A percentile compares a stretch with the other conserved stretches of the same genome.
Conservation (phyloP, 2,113 vertebrate species). For the Tragelaphus imberbis region DNA sequence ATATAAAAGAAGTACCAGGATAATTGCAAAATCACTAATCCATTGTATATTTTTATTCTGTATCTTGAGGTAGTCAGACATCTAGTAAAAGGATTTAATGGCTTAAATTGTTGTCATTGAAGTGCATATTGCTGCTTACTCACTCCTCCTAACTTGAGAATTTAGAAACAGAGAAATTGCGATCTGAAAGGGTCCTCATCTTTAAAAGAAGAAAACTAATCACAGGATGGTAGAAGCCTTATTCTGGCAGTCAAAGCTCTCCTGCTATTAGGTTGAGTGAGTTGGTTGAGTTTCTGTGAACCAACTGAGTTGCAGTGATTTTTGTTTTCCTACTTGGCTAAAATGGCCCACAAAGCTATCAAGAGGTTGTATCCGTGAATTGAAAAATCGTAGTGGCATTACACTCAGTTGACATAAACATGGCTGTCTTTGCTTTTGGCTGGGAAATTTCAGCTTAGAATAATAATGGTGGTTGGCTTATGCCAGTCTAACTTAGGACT, state of each 20-base stretch:
- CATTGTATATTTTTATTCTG: slow-evolving; percentile 37
- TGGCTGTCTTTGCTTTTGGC: neutral
- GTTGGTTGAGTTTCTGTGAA: neutral
- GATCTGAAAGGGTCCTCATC: neutral
- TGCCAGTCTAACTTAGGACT: neutral
- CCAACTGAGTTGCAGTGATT: neutral
- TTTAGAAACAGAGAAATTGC: slow-evolving; percentile 5
- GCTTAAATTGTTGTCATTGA: slow-evolving; percentile 45
- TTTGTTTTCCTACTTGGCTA: neutral
- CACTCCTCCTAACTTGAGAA: slow-evolving; percentile 16
- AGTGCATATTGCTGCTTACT: slow-evolving; percentile 9
- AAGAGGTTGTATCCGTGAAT: neutral
- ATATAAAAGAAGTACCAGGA: slow-evolving; percentile 36
- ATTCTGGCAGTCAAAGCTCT: neutral
- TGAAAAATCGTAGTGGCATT: neutral
- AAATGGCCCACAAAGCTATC: neutral
- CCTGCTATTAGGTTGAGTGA: neutral
- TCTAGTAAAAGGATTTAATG: slow-evolving; percentile 30
- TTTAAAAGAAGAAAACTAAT: neutral
- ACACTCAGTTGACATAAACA: neutral
- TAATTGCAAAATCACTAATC: slow-evolving; percentile 56
- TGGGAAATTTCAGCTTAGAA: neutral
- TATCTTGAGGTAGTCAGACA: neutral
- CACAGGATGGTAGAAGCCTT: neutral
- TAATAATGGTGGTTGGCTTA: neutral